These are phyloP conservation scores for Eupithecia tripunctaria DNA, from an alignment of 2,888 invertebrate genomes.

Conservation along the genomic window DNA sequence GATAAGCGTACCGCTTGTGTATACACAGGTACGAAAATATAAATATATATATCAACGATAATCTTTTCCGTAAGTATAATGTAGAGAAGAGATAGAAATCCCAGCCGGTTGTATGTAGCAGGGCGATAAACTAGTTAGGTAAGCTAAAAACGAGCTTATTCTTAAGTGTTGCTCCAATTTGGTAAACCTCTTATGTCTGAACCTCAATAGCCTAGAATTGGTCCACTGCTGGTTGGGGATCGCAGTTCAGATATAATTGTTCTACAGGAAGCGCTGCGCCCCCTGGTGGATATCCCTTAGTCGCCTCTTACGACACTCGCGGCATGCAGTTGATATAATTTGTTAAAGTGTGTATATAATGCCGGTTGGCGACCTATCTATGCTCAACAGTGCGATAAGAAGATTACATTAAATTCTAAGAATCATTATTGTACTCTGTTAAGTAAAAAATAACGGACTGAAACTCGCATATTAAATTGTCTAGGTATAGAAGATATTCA, in stretches of 20 bases:
- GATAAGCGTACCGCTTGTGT: conserved; percentile 91
- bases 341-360: background rate
- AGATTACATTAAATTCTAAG: background rate
- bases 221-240: too few species aligned
- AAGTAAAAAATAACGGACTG: background rate
- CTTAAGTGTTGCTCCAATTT: background rate
- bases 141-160: background rate
- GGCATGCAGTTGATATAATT: too few species aligned
- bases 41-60: too few species aligned
- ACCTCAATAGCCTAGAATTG: too few species aligned
- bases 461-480: background rate
- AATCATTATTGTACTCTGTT: background rate
- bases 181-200: background rate
- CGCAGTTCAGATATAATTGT: background rate
- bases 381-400: background rate
- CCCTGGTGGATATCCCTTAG: too few species aligned
- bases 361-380: background rate
- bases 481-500: conserved; percentile 7
- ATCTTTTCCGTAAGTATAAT: too few species aligned
- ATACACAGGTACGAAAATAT: conserved; percentile 87
- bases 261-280: too few species aligned
- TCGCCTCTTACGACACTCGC: too few species aligned
- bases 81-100: background rate
- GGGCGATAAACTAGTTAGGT: background rate
- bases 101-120: background rate